These are phyloP conservation scores for Cantharis lateralis DNA, from an alignment of 2,888 invertebrate species.

Conservation along the genomic window DNA sequence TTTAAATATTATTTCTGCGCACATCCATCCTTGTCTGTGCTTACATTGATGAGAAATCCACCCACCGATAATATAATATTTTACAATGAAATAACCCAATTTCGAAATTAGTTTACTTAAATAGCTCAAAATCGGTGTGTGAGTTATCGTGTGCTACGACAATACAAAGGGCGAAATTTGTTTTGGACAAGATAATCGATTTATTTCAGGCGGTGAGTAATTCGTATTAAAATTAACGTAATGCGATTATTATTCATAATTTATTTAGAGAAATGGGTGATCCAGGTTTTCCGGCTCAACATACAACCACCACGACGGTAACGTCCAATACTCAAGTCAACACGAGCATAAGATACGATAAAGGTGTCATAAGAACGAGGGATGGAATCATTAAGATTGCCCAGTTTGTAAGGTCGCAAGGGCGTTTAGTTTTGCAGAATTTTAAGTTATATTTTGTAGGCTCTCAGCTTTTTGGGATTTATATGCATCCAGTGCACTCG, in stretches of 20 bases:
- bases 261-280: conserved; percentile 54
- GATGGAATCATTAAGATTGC: conserved; percentile 78
- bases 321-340: conserved; percentile 72
- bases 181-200: neutral
- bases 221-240: neutral
- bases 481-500: conserved; percentile 71
- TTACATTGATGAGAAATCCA: neutral
- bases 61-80: neutral
- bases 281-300: conserved; percentile 74
- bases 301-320: conserved; percentile 73
- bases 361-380: conserved; percentile 68
- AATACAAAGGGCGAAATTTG: neutral
- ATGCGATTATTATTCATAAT: neutral
- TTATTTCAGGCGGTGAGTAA: neutral
- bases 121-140: neutral
- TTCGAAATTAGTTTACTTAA: neutral
- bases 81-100: neutral
- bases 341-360: conserved; percentile 76
- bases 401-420: conserved; percentile 71
- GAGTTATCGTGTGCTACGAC: neutral
- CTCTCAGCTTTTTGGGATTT: conserved; percentile 75
- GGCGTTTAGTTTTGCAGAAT: neutral
- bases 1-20: neutral
- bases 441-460: conserved; percentile 58
- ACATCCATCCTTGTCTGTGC: neutral